Evolutionary conservation across 2,797 vertebrate species (phyloP), one percentile per base, ranked within the genome.

Genomic region (Chrysolophus pictus): DNA sequence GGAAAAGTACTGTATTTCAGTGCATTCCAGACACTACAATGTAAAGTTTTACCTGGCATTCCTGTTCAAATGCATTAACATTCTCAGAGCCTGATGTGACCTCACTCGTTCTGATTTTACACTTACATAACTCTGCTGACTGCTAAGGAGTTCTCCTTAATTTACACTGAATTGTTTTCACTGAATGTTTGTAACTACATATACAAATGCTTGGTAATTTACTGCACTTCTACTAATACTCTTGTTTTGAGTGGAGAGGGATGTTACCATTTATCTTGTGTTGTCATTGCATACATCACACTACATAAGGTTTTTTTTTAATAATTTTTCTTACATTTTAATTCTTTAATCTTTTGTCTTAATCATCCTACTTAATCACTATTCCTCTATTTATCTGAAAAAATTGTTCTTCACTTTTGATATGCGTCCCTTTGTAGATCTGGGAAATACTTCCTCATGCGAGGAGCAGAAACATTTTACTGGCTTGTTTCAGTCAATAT

Each of bases 101-200:
- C 85, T 95, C 85, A 62, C 41, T 89, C 85, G n/a, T 84, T 77
- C 76, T 94, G 87, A 93, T 91, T 96, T 95, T 92, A 84, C 68
- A 71, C 60, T 95, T 96, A 82, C 9, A 29, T 94, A 94, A 91
- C 87, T 70, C 68, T 88, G 63, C 73, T 94, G 73, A 89, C 87
- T 93, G 64, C 82, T 75, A 72, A 75, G 42, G 39, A 83, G 29
- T 74, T 93, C 82, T 93, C 82, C 90, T 93, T 87, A 92, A 93
- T 78, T 92, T 94, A 89, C 87, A 84, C 63, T 63, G 62, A 47
- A 37, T 80, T 81, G 69, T n/a, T 94, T 89, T 55, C 85, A 83
- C 39, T 78, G 42, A 19, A 18, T 77, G 14, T 70, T 91, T 94
- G n/a, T 55, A 78, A 69, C 11, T 53, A 53, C 67, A 62, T 87